phyloP scores from a whole-genome alignment of 2,113 vertebrate species.

The Coptodon bakossiorum region DNA sequence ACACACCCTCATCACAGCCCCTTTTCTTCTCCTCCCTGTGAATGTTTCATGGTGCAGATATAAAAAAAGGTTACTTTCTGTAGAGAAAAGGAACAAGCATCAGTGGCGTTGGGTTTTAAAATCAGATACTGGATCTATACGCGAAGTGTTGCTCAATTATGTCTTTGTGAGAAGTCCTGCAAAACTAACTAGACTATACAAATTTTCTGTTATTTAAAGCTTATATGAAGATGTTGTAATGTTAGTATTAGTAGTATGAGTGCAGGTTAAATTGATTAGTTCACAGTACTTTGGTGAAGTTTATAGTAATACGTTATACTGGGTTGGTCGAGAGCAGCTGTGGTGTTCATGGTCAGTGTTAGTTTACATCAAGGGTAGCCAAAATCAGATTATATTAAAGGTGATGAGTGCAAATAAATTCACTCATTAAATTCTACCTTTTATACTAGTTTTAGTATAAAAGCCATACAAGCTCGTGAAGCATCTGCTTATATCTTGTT shows the following conservation, averaged over 20 bases:
- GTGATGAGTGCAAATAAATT: background rate
- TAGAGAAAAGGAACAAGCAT: background rate
- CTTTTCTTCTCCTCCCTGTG: background rate
- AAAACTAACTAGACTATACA: background rate
- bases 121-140: background rate
- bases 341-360: background rate
- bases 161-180: background rate
- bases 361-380: background rate
- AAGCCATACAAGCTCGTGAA: background rate
- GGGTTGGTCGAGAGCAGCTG: background rate
- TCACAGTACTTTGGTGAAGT: background rate
- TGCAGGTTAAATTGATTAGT: background rate
- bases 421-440: background rate
- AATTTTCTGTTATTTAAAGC: background rate
- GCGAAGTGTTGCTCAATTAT: background rate
- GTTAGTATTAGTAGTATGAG: background rate
- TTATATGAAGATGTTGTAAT: background rate
- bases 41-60: background rate
- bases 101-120: background rate
- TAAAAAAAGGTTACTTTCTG: background rate
- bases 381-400: background rate
- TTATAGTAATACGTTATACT: background rate
- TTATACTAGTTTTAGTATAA: background rate
- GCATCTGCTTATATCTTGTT: background rate
- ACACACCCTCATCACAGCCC: background rate